Conservation (phyloP, 2,113 vertebrate genomes). For the Rhinolophus sinicus region DNA sequence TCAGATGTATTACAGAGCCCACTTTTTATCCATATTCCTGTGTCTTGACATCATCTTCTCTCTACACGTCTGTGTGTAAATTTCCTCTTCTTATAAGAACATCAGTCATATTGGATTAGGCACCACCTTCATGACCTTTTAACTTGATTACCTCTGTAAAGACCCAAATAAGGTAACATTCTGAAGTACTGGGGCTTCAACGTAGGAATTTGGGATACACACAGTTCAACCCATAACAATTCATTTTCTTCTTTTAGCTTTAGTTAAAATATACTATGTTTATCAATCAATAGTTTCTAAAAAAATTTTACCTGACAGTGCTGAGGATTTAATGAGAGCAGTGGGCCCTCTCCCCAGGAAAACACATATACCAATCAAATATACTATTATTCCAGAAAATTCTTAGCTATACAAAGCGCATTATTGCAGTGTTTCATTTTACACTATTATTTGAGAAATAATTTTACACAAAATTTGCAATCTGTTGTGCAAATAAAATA, state of each 20-base stretch:
- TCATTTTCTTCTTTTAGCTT: conserved; percentile 3
- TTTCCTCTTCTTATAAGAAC: not conserved
- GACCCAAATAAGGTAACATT: not conserved
- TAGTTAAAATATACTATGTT: not conserved
- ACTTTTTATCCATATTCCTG: not conserved
- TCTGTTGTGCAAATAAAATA: not conserved
- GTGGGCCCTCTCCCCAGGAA: not conserved
- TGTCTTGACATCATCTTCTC: not conserved
- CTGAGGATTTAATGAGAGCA: not conserved
- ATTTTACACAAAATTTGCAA: not conserved
- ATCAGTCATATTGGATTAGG: not conserved
- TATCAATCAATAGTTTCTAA: not conserved
- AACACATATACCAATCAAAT: not conserved
- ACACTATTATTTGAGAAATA: not conserved
- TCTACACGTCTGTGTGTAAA: not conserved
- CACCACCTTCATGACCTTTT: not conserved
- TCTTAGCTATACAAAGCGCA: not conserved
- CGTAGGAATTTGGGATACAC: not conserved
- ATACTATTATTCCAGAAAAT: not conserved
- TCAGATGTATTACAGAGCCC: not conserved
- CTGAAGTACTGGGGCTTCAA: not conserved
- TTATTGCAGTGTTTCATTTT: conserved; percentile 25
- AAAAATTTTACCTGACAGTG: not conserved
- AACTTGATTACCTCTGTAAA: conserved; percentile 22
- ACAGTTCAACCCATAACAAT: not conserved